Evolutionary conservation across 1,140 invertebrate genomes (phyloP).

Genomic region (Melipona quadrifasciata): DNA sequence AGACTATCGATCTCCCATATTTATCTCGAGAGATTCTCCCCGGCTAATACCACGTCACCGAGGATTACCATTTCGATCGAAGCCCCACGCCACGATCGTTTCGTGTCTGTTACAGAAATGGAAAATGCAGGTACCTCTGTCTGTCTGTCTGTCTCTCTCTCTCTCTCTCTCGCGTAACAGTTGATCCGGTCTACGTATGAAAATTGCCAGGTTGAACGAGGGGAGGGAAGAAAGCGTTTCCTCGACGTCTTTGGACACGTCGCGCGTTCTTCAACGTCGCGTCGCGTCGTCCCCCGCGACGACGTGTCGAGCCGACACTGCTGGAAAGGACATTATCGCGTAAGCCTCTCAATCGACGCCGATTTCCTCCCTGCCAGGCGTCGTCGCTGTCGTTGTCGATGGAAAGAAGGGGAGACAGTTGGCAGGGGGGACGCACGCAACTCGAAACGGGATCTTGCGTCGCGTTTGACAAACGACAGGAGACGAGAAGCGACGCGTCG

Average conservation of each 20-base stretch:
- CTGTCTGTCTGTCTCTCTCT: too few species aligned
- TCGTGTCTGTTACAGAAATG: constrained; percentile 2
- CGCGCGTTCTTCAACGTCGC: constrained; percentile 29
- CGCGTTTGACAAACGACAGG: constrained; percentile 70
- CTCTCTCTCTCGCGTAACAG: background rate
- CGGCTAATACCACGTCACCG: background rate
- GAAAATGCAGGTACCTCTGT: constrained; percentile 6
- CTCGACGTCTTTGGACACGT: background rate
- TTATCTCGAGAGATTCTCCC: constrained; percentile 4
- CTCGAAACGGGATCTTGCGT: constrained; percentile 50
- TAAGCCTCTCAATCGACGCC: constrained; percentile 66
- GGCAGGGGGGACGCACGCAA: background rate
- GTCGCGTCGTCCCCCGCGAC: background rate
- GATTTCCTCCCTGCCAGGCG: constrained; percentile 34
- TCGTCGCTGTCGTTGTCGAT: constrained; percentile 19
- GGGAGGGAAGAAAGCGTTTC: too few species aligned
- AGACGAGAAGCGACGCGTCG: constrained; percentile 53
- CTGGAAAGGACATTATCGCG: constrained; percentile 58
- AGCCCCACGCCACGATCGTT: background rate
- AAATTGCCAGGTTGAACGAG: constrained; percentile 3
- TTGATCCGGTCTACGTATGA: background rate
- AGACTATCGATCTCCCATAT: constrained; percentile 30
- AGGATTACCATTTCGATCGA: background rate
- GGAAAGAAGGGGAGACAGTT: background rate
- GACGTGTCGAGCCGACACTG: constrained; percentile 15